Evolutionary conservation across 2,113 vertebrate genomes (phyloP), one percentile per base, ranked within the genome.

Genomic region (Hemichromis elongatus): DNA sequence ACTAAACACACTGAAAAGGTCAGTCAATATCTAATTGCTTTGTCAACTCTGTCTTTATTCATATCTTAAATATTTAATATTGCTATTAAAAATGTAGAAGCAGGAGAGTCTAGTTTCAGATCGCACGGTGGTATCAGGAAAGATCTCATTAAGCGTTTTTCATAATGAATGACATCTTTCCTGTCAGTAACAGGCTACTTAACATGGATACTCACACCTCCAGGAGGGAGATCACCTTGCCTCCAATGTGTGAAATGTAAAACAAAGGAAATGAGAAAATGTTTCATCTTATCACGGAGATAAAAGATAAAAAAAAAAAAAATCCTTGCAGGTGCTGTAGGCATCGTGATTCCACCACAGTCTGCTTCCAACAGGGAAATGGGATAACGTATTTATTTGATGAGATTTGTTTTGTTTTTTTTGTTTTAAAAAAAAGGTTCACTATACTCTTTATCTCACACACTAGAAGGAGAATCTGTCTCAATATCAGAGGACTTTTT

Each of bases 21-120:
- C 92, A 92, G 91, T 90, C 90, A 93, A 91, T 92, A 93, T 89
- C 91, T 92, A 94, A 95, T 94, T 93, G 91, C 92, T 94, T 90
- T 92, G 92, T 94, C 92, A 94, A 93, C 93, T 89, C 79, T 54
- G 78, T 82, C 93, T 94, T 94, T 93, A 91, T 91, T 93, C 89
- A 88, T 70, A 90, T 57, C 82, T 84, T 95, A 89, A 94, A 94
- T 95, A 94, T 91, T 95, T 94, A 83, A 92, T 86, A 85, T 70
- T 33, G 53, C 2, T 84, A 90, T 94, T 86, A 92, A 95, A 91
- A 47, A 93, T 95, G 75, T 63, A 94, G 55, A 57, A 52, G 85
- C 16, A 52, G 70, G 75, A 77, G 52, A 30, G 91, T 88, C 79
- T 70, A 54, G 56, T 84, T 85, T 80, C 54, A 66, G 77, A 89